These are phyloP conservation scores for Poeciliopsis gracilis DNA, from an alignment of 2,797 vertebrate species.

Conservation along the genomic window DNA sequence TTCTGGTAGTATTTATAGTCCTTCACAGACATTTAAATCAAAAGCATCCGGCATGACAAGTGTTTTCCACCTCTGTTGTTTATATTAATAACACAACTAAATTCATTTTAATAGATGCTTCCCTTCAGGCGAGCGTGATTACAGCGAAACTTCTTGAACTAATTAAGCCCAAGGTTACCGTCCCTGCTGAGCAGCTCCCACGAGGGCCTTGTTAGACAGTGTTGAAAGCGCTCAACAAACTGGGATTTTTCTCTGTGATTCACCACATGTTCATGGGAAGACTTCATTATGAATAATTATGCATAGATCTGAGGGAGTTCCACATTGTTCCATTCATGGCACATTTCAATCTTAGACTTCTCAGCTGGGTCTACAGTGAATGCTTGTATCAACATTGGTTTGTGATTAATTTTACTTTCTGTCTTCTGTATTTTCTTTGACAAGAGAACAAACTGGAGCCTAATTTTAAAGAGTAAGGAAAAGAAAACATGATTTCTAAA, in stretches of 20 bases:
- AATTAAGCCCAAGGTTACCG: conserved; percentile 60
- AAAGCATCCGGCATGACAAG: conserved; percentile 35
- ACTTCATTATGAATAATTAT: conserved; percentile 38
- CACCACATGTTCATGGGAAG: conserved; percentile 27
- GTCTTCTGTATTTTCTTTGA: neutral
- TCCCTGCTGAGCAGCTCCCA: conserved; percentile 13
- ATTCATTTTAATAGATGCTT: conserved; percentile 38
- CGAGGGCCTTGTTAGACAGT: conserved; percentile 23
- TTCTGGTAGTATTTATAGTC: conserved; percentile 67
- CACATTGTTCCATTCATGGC: neutral
- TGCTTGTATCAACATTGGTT: neutral
- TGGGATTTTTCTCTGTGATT: conserved; percentile 31
- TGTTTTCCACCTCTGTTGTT: conserved; percentile 44
- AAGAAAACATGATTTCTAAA: neutral
- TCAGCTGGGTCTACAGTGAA: neutral
- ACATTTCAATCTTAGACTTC: conserved; percentile 7
- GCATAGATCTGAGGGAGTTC: conserved; percentile 7
- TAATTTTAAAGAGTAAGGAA: neutral
- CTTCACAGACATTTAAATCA: conserved; percentile 50
- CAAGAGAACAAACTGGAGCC: neutral
- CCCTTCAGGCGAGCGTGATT: conserved; percentile 38
- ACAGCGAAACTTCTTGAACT: conserved; percentile 54
- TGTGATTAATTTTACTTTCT: neutral
- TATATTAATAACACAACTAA: conserved; percentile 32
- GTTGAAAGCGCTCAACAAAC: conserved; percentile 31